Evolutionary conservation across 2,888 invertebrate species (phyloP).

Genomic region (Lomographa bimaculata): DNA sequence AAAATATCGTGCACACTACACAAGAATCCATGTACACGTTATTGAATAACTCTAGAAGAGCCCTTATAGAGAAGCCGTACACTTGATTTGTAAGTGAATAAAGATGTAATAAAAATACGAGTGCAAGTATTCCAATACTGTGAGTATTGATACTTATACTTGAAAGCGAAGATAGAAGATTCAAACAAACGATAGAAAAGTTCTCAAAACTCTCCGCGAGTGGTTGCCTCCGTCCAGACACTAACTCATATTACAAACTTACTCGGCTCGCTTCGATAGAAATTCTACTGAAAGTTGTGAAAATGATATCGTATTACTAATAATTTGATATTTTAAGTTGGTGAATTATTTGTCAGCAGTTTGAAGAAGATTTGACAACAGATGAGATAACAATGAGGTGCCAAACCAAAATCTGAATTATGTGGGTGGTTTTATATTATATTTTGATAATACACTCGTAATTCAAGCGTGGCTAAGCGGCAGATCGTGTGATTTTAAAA

Average conservation of each 20-base stretch:
- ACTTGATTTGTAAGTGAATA: slow-evolving; percentile 56
- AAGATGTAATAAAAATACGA: slow-evolving; percentile 74
- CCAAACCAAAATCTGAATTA: too few relatives aligned
- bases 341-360: too few relatives aligned
- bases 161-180: slow-evolving; percentile 52
- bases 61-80: slow-evolving; percentile 41
- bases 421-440: too few relatives aligned
- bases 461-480: too few relatives aligned
- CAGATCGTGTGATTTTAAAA: too few relatives aligned
- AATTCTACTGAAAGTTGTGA: slow-evolving; percentile 56
- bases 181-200: slow-evolving; percentile 64
- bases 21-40: slow-evolving; percentile 32
- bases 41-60: slow-evolving; percentile 48
- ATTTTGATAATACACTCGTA: too few relatives aligned
- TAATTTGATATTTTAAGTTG: slow-evolving; percentile 1
- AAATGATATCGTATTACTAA: slow-evolving; percentile 43
- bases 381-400: too few relatives aligned
- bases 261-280: slow-evolving; percentile 41
- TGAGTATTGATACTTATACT: too few relatives aligned
- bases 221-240: slow-evolving; percentile 49
- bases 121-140: too few relatives aligned
- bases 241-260: slow-evolving; percentile 75
- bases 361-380: too few relatives aligned
- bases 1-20: slow-evolving; percentile 27
- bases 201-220: slow-evolving; percentile 58